Evolutionary conservation across 2,797 vertebrate genomes (phyloP), one percentile per base, ranked within the genome.

Genomic region (Cirrhinus mrigala): DNA sequence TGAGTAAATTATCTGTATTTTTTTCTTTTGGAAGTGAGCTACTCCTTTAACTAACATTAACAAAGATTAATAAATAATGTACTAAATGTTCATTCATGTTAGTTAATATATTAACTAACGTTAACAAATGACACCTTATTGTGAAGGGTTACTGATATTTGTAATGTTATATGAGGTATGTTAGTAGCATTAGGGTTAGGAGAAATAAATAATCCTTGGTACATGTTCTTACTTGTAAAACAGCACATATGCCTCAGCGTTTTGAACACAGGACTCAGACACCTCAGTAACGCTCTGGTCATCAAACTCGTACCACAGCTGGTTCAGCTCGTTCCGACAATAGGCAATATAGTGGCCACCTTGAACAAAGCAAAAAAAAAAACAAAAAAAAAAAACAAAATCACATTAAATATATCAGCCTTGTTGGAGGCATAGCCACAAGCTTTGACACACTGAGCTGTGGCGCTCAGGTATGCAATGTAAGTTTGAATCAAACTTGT

Each of bases 231-330:
- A 99, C 98, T 99, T 99, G 91, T 99, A 99, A 91, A 99, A 99
- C 71, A 99, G 97, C 84, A 99, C 98, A 37, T 99, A 99, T 69
- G 98, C 98, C 91, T 99, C 98, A 0, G 98, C 96, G 56, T 99
- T 99, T 93, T 99, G 98, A 70, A 99, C 97, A 9, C 96, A 97
- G 78, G 97, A 96, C 90, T 99, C 98, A 0, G 98, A 96, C 84
- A 99, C 98, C 93, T 99, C 97, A 3, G 98, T 99, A 87, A 99
- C 98, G 52, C 97, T 98, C 87, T 99, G 98, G 93, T 99, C 98
- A 56, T 99, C 98, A 91, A 99, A 99, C 92, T 99, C 98, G 85
- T 99, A 99, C 98, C 98, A 99, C 86, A 95, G 93, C 87, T 97
- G 96, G 94, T 99, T 99, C 87, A 96, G 92, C 77, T 98, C 97